Conservation (phyloP, 2,113 vertebrate genomes). For the Ceyx melanurus region DNA sequence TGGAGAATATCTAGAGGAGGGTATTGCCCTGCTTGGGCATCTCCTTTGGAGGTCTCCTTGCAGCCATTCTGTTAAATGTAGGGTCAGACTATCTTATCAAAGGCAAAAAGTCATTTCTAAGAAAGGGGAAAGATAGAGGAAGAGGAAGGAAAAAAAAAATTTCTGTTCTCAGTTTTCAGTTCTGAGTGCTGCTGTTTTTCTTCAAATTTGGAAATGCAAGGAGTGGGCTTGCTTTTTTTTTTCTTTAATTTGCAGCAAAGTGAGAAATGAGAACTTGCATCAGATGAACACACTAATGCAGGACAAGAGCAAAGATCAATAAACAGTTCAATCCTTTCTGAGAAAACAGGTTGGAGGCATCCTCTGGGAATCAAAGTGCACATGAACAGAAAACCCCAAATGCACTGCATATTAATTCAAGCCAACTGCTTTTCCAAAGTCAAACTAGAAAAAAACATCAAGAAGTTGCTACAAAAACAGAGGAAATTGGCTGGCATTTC, state of each 20-base stretch:
- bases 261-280: neutral
- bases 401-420: neutral
- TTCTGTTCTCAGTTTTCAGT: neutral
- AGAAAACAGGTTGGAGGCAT: slow-evolving; percentile 20
- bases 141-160: neutral
- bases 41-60: neutral
- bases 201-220: neutral
- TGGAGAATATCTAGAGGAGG: neutral
- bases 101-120: neutral
- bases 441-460: neutral
- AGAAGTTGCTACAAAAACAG: slow-evolving; percentile 34
- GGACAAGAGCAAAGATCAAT: slow-evolving; percentile 29
- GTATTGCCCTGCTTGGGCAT: neutral
- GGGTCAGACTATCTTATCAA: neutral
- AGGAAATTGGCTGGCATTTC: slow-evolving; percentile 56
- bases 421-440: neutral
- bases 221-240: neutral
- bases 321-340: slow-evolving; percentile 2
- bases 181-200: neutral
- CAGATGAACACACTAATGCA: neutral
- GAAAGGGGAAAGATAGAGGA: neutral
- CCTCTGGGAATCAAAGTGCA: slow-evolving; percentile 15
- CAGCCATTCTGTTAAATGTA: neutral
- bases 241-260: neutral
- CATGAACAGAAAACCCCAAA: neutral